Evolutionary conservation across 2,113 vertebrate genomes (phyloP).

Genomic region (Hippocampus comes): DNA sequence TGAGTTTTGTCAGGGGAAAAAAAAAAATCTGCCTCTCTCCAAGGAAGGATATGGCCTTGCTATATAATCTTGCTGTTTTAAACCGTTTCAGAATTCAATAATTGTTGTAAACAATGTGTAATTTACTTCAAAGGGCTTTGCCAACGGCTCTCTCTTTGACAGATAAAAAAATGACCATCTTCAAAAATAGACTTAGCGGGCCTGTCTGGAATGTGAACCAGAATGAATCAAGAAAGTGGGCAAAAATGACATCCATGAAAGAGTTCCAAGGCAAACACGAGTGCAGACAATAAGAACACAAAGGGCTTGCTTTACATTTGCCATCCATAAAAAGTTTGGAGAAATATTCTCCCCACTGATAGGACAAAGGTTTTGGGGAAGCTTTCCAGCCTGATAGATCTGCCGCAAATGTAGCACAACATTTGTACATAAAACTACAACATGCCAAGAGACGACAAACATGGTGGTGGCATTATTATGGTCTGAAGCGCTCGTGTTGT

Average conservation of each 20-base stretch:
- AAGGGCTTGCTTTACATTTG: too few relatives aligned
- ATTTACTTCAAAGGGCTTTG: conserved; percentile 63
- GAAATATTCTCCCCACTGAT: too few relatives aligned
- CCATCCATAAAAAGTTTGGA: too few relatives aligned
- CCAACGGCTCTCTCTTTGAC: conserved; percentile 51
- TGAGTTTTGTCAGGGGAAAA: conserved; percentile 65
- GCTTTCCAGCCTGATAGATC: too few relatives aligned
- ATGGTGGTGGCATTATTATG: too few relatives aligned
- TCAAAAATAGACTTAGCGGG: conserved; percentile 37
- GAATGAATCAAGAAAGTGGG: conserved; percentile 64
- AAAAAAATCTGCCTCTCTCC: conserved; percentile 54
- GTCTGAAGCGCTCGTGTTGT: too few relatives aligned
- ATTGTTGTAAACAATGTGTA: conserved; percentile 65
- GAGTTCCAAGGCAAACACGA: too few relatives aligned
- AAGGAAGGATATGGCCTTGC: conserved; percentile 56
- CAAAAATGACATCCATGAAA: conserved; percentile 28
- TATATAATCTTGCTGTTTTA: conserved; percentile 66
- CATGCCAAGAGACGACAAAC: too few relatives aligned
- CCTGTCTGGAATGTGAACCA: conserved; percentile 49
- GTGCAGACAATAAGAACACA: too few relatives aligned
- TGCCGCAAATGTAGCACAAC: too few relatives aligned
- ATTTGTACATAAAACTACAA: too few relatives aligned
- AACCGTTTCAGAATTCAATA: conserved; percentile 72
- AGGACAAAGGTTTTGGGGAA: too few relatives aligned
- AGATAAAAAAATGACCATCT: conserved; percentile 66